phyloP scores from a whole-genome alignment of 2,797 vertebrate species.

The Hemitrygon akajei region DNA sequence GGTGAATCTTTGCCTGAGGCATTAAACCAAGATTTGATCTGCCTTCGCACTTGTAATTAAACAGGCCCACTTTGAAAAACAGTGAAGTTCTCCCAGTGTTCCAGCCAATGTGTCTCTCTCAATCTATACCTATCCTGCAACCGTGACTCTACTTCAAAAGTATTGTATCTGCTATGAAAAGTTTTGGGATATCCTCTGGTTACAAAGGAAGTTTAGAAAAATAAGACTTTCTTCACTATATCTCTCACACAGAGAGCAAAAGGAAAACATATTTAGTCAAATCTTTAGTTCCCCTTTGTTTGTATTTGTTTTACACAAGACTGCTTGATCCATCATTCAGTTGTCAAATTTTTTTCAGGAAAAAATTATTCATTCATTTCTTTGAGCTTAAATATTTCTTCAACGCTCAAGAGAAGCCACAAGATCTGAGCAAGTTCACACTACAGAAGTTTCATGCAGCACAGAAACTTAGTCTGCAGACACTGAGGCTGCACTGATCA shows the following conservation, averaged over 20 bases:
- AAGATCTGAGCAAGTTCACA: neutral
- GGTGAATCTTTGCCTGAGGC: neutral
- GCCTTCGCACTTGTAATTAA: neutral
- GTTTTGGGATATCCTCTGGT: too few relatives aligned
- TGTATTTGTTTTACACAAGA: neutral
- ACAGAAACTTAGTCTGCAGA: too few relatives aligned
- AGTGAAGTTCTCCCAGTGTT: neutral
- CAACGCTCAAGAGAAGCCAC: neutral
- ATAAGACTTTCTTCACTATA: neutral
- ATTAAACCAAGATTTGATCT: neutral
- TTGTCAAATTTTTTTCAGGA: neutral
- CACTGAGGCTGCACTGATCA: too few relatives aligned
- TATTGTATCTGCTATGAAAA: neutral
- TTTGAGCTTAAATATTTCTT: neutral
- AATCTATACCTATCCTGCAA: neutral
- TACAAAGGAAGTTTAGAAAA: neutral
- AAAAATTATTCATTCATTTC: neutral
- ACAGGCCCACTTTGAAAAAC: neutral
- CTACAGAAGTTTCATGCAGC: too few relatives aligned
- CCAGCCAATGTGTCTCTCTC: neutral
- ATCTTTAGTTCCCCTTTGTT: neutral
- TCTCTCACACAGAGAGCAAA: neutral
- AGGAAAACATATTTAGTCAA: neutral
- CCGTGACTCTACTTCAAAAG: neutral
- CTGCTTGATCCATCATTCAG: neutral